Base-by-base conservation (phyloP, 2,113 vertebrate genomes). In the Neofelis nebulosa region DNA sequence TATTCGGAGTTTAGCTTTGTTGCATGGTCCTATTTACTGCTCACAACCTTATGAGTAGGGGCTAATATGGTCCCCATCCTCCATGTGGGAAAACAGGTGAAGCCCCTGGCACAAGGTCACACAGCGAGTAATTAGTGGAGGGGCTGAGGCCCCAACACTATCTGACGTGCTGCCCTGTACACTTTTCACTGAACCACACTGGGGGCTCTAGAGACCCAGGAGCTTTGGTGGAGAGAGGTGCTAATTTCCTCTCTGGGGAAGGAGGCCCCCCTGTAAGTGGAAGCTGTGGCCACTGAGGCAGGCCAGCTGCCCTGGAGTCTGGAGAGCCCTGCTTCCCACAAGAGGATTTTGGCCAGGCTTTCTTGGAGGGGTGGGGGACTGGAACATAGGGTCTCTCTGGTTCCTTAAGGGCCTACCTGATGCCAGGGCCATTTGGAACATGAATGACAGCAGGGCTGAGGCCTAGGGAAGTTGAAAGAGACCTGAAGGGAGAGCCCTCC, bases 91-190 rank as follows among this genome's bases (percentile, higher is more conserved):
- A n/a, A 13, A 18, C 11, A 14, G 31, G 31, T 1, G n/a, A 33
- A 50, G 78, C 5, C 41, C 52, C 5, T 8, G 0, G 27, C 25
- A 14, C 0, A 9, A 55, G 63, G 68, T 87, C 48, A 27, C 76
- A 31, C 9, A 33, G 83, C 0, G 0, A 25, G 38, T 16, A 5
- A 10, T 5, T 21, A 50, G 65, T 33, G 16, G 73, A 29, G 18
- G 48, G 52, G 4, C 41, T 1, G 19, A 79, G 91, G 13, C 18
- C 57, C 78, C 29, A 76, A 1, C 50, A 14, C 29, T 36, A 29
- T 36, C 12, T 38, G 41, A n/a, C 0, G 13, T 0, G 0, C 65
- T 16, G 3, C 16, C 63, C 0, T 2, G 45, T 61, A 63, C 23
- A n/a, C 18, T 71, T 29, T 66, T 66, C 19, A 50, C 65, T 66